Evolutionary conservation across 1,140 invertebrate genomes (phyloP).

Genomic region (Pteromalus puparum): DNA sequence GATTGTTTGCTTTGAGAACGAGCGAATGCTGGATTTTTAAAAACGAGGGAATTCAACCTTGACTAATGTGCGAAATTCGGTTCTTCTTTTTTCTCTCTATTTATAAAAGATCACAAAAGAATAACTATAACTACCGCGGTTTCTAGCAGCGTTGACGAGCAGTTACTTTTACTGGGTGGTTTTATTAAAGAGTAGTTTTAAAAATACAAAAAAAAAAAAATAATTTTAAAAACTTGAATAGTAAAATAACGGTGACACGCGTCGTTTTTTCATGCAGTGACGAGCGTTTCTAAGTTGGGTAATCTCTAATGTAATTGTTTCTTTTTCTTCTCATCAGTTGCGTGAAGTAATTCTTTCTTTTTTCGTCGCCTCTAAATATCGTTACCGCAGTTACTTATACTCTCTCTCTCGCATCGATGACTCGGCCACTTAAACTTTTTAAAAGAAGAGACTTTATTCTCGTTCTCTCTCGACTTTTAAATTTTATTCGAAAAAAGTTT

Average conservation of each 20-base stretch:
- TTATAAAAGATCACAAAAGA: background rate
- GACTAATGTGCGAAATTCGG: background rate
- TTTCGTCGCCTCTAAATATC: background rate
- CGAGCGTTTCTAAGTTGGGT: background rate
- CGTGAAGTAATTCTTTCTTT: background rate
- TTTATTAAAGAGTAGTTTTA: no score
- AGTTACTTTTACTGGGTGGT: no score
- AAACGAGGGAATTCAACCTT: background rate
- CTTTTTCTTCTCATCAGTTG: background rate
- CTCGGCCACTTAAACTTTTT: background rate
- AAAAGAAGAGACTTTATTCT: no score
- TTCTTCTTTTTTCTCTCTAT: background rate
- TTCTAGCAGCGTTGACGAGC: no score
- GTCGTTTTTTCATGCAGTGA: no score
- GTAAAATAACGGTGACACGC: background rate
- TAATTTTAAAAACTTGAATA: no score
- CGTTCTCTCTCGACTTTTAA: background rate
- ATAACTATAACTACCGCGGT: no score
- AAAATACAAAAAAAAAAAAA: no score
- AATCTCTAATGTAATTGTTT: background rate
- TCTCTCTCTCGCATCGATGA: background rate
- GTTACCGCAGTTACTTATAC: background rate
- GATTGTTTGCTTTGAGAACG: background rate
- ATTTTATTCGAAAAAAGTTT: background rate
- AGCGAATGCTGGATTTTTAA: background rate